These are phyloP conservation scores for Meganola albula DNA, from an alignment of 2,888 invertebrate species.

Conservation along the genomic window DNA sequence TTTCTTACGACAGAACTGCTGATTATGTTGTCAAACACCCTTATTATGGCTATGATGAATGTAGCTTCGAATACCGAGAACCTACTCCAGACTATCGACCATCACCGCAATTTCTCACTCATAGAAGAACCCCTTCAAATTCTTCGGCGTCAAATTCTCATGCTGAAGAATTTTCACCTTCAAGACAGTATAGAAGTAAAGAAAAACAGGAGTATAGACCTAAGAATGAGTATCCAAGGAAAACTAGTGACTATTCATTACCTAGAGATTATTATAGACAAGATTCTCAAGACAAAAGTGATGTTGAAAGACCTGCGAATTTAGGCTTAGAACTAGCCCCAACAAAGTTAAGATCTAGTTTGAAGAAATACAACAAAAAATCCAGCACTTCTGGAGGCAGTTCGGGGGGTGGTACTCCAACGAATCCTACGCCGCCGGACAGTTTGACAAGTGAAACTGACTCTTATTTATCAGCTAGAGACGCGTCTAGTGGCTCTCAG, in stretches of 20 bases:
- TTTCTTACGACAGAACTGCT: conserved; percentile 59
- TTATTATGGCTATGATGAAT: conserved; percentile 62
- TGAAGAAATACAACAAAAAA: conserved; percentile 83
- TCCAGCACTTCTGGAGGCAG: conserved; percentile 74
- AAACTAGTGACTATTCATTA: conserved; percentile 54
- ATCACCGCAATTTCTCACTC: conserved; percentile 64
- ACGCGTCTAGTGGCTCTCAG: conserved; percentile 82
- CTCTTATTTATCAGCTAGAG: conserved; percentile 91
- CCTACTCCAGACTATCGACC: conserved; percentile 56
- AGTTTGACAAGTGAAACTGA: conserved; percentile 89
- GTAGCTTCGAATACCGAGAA: conserved; percentile 58
- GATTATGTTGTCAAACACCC: conserved; percentile 67
- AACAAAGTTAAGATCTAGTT: conserved; percentile 85
- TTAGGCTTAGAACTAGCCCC: conserved; percentile 81
- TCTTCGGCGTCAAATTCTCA: conserved; percentile 79
- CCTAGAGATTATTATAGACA: conserved; percentile 61
- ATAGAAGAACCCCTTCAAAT: conserved; percentile 88
- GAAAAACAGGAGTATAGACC: conserved; percentile 46
- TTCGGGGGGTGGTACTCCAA: conserved; percentile 84
- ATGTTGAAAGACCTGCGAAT: conserved; percentile 64
- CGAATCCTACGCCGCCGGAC: conserved; percentile 91
- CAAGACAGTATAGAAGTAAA: conserved; percentile 49
- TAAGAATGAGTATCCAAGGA: conserved; percentile 58
- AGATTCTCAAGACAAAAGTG: conserved; percentile 50
- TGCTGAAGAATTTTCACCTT: conserved; percentile 66